These are phyloP conservation scores for Alsophila aescularia DNA, from an alignment of 2,888 invertebrate species.

Conservation along the genomic window DNA sequence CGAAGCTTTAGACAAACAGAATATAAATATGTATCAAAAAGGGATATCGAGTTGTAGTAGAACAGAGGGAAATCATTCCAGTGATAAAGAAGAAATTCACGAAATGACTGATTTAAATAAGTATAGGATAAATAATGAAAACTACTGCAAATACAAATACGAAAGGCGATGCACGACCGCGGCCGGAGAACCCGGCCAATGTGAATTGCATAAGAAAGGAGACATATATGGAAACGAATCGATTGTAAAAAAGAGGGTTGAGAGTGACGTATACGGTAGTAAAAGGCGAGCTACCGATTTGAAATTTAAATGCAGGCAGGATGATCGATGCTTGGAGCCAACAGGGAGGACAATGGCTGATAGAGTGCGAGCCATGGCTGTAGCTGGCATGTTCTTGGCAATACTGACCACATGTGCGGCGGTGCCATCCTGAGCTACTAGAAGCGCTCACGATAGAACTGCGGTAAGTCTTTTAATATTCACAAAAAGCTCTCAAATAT, in stretches of 20 bases:
- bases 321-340: constrained; percentile 60
- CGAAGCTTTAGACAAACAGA: constrained; percentile 23
- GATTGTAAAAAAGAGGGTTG: constrained; percentile 68
- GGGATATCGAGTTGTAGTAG: constrained; percentile 50
- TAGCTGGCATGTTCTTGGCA: constrained; percentile 64
- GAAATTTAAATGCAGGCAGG: constrained; percentile 72
- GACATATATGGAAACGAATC: constrained; percentile 70
- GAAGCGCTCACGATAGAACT: constrained; percentile 60
- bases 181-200: constrained; percentile 48
- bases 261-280: constrained; percentile 63
- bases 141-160: constrained; percentile 57
- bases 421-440: constrained; percentile 62
- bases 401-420: constrained; percentile 64
- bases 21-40: constrained; percentile 30
- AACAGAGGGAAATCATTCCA: constrained; percentile 69
- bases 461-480: constrained; percentile 61
- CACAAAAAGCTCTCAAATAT: constrained; percentile 14
- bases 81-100: constrained; percentile 64
- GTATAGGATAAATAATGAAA: constrained; percentile 64
- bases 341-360: constrained; percentile 68
- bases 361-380: constrained; percentile 59
- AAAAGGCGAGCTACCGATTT: constrained; percentile 69
- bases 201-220: constrained; percentile 65
- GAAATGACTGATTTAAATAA: constrained; percentile 76
- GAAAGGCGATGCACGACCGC: constrained; percentile 56